Base-by-base conservation (phyloP, 2,113 vertebrate species). In the Trichomycterus rosablanca region DNA sequence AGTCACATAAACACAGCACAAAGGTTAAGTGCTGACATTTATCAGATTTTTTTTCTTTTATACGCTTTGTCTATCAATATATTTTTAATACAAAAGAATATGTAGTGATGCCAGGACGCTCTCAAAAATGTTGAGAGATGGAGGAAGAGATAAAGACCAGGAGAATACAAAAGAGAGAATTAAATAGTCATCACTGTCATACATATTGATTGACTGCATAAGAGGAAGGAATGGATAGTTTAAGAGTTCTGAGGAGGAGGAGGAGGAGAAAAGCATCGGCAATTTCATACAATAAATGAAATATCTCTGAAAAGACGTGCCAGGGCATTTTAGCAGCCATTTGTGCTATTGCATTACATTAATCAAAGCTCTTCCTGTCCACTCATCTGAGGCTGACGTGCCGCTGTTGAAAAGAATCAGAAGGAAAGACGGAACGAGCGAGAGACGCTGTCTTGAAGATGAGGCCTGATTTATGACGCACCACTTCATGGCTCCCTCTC, bases 181-280 rank as follows among this genome's bases (percentile, higher is more conserved):
- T 68, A 43, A 88, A 87, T 84, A 90, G 89, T 86, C 87, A 89
- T 89, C 89, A 89, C 88, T 87, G 87, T 89, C 86, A 86, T 86
- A 87, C 87, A 88, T 90, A 92, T 93, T 90, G 93, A 93, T 92
- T 90, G 91, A 93, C 90, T 90, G 89, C 88, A 89, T 88, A 91
- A 91, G 89, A 87, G 87, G 90, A 89, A 88, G 83, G 92, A 87
- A 88, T 89, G 89, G 90, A 90, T 90, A 87, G 87, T 87, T 87
- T 87, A 78, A 70, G 69, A 78, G 79, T 84, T 81, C 76, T 85
- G 20, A 24, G 44, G 11, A 49, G n/a, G 20, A 24, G 44, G 11
- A 49, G n/a, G 28, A 59, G 82, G 85, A 84, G 84, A 86, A 84
- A 81, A 85, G 76, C 81, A 83, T 80, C 76, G 65, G 73, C 86